Conservation (phyloP, 2,888 invertebrate genomes). For the Camponotus fellah region DNA sequence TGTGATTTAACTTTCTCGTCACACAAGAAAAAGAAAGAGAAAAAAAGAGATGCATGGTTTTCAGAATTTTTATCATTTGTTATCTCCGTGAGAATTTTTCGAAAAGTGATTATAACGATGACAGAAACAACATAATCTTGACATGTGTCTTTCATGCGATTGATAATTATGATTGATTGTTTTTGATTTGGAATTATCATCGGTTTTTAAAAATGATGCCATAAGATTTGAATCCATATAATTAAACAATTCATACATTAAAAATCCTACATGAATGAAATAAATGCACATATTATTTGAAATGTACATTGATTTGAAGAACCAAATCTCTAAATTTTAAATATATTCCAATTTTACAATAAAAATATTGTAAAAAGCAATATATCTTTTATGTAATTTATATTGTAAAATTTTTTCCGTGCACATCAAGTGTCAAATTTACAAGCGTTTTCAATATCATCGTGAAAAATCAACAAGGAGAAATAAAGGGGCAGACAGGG, state of each 20-base stretch:
- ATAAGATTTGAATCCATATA: background rate
- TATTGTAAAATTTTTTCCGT: no score
- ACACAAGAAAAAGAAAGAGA: no score
- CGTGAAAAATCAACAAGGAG: slow-evolving; percentile 56
- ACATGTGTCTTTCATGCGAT: background rate
- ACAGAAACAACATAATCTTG: background rate
- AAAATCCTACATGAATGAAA: no score
- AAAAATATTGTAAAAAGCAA: no score
- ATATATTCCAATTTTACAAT: no score
- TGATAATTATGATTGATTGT: background rate
- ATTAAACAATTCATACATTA: background rate
- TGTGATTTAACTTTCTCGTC: no score
- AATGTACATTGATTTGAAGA: no score
- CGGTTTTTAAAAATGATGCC: background rate
- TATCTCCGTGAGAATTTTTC: background rate
- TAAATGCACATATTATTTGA: no score
- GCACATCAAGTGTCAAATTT: slow-evolving; percentile 8
- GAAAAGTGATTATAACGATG: background rate
- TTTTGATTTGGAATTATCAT: slow-evolving; percentile 13
- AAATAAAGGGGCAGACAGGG: slow-evolving; percentile 44
- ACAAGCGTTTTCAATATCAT: slow-evolving; percentile 66
- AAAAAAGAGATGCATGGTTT: background rate
- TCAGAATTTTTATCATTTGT: background rate
- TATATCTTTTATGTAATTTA: no score
- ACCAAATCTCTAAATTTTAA: no score